Percentiles rank a stretch among this genome's conserved stretches.
Evolutionary conservation across 1,140 invertebrate genomes (phyloP).

Genomic region (Penaeus japonicus): DNA sequence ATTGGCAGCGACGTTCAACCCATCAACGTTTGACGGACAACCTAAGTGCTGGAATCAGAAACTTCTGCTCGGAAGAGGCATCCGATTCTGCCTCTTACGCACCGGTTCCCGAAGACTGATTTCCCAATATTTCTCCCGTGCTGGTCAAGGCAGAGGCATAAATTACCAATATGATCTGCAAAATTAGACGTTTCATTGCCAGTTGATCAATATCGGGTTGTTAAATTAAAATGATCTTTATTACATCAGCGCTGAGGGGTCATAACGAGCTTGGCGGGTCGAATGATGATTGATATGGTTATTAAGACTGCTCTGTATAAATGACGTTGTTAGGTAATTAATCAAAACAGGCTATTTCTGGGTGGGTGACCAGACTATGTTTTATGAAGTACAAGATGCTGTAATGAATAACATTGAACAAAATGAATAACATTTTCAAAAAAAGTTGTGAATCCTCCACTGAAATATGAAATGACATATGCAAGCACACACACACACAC

Average conservation of each 20-base stretch:
- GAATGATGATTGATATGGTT: constrained; percentile 16
- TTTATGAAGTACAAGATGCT: not conserved
- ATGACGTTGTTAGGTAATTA: constrained; percentile 16
- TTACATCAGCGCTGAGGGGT: not conserved
- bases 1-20: constrained; percentile 46
- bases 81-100: not conserved
- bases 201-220: constrained; percentile 25
- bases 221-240: not conserved
- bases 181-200: constrained; percentile 52
- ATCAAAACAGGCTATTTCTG: constrained; percentile 17
- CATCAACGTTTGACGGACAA: constrained; percentile 43
- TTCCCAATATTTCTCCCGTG: not conserved
- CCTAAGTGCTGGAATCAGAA: not conserved
- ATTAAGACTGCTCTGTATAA: not conserved
- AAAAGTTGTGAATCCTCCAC: too few species aligned
- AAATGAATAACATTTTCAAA: too few species aligned
- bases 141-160: constrained; percentile 45
- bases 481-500: too few species aligned
- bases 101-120: not conserved
- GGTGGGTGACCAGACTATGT: not conserved
- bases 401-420: too few species aligned
- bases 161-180: constrained; percentile 50
- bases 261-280: not conserved
- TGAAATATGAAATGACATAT: too few species aligned
- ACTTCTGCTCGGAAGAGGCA: not conserved